phyloP scores from a whole-genome alignment of 1,140 invertebrate species.

The Schmidtea mediterranea region DNA sequence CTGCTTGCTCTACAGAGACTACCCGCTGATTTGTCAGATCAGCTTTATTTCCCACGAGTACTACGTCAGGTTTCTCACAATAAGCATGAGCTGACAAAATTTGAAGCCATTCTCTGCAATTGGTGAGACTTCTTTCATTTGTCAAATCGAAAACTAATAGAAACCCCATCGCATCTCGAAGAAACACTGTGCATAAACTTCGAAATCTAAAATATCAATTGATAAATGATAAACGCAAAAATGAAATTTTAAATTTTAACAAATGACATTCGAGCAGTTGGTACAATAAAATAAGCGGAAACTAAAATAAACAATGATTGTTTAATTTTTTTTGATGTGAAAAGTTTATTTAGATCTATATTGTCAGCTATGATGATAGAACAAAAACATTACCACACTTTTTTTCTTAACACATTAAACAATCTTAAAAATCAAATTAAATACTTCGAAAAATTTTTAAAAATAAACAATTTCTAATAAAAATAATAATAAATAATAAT shows the following conservation, averaged over 20 bases:
- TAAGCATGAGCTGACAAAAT: constrained; percentile 44
- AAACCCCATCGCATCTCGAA: constrained; percentile 93
- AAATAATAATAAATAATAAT: too few relatives aligned
- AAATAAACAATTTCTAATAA: too few relatives aligned
- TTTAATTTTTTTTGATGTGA: too few relatives aligned
- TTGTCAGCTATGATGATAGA: too few relatives aligned
- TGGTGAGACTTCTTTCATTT: constrained; percentile 72
- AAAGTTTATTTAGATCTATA: too few relatives aligned
- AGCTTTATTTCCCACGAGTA: constrained; percentile 74
- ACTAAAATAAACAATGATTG: too few relatives aligned
- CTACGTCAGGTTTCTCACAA: constrained; percentile 73
- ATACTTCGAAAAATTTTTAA: too few relatives aligned
- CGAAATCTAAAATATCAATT: constrained; percentile 41
- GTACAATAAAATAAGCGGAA: too few relatives aligned
- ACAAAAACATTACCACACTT: too few relatives aligned
- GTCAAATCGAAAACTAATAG: constrained; percentile 77
- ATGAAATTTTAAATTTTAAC: not conserved
- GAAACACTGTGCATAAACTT: constrained; percentile 79
- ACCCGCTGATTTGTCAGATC: constrained; percentile 52
- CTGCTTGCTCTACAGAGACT: constrained; percentile 47
- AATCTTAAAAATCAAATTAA: too few relatives aligned
- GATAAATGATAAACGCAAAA: not conserved
- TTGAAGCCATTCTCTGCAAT: constrained; percentile 66
- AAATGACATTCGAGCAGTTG: too few relatives aligned
- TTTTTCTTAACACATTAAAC: too few relatives aligned